phyloP scores from a whole-genome alignment of 2,113 vertebrate genomes.

The Microcebus griseorufus region DNA sequence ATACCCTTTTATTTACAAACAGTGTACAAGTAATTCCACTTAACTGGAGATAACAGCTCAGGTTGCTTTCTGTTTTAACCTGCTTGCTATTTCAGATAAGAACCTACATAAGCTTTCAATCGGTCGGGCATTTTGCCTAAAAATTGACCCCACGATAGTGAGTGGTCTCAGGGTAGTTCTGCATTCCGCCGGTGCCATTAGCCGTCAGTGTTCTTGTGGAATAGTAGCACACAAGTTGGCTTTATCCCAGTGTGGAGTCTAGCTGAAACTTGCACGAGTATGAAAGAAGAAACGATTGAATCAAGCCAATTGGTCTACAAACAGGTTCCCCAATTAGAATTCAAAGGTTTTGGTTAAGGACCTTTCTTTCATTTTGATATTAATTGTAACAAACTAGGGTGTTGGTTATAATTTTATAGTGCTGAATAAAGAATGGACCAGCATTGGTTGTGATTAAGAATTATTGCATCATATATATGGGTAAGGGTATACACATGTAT shows the following conservation, averaged over 20 bases:
- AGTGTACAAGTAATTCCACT: constrained; percentile 56
- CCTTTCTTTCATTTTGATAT: constrained; percentile 17
- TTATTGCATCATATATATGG: not conserved
- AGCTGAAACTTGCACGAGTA: constrained; percentile 46
- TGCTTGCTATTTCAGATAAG: constrained; percentile 72
- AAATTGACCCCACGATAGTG: constrained; percentile 63
- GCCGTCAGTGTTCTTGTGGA: constrained; percentile 12
- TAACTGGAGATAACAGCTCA: constrained; percentile 22
- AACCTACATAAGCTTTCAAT: constrained; percentile 49
- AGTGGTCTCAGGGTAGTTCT: constrained; percentile 18
- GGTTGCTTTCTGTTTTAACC: constrained; percentile 63
- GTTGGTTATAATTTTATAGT: not conserved
- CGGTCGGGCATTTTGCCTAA: constrained; percentile 60
- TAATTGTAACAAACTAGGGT: not conserved
- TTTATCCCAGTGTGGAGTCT: constrained; percentile 56
- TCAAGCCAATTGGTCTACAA: constrained; percentile 52
- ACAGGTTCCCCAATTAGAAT: constrained; percentile 53
- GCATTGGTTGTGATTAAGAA: constrained; percentile 5
- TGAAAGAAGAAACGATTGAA: constrained; percentile 18
- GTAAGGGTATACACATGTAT: not conserved
- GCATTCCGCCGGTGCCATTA: constrained; percentile 69
- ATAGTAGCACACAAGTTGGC: constrained; percentile 42
- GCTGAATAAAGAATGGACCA: not conserved
- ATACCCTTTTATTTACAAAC: constrained; percentile 39
- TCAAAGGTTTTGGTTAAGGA: not conserved